These are phyloP conservation scores for Epinotia bilunana DNA, from an alignment of 2,888 invertebrate genomes.

Conservation along the genomic window DNA sequence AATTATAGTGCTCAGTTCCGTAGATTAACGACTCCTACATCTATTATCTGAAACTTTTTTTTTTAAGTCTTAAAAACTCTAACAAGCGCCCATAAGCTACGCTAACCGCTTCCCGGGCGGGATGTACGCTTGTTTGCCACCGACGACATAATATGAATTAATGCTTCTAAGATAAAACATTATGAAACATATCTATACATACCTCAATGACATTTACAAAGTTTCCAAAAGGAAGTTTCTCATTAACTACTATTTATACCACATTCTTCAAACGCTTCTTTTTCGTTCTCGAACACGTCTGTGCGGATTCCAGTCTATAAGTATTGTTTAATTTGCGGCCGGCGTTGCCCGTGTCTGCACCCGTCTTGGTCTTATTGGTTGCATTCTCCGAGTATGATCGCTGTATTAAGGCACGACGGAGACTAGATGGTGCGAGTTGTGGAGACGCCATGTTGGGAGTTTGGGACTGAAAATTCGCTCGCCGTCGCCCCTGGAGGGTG, in stretches of 20 bases:
- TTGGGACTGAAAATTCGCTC: neutral
- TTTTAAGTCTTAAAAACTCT: no score
- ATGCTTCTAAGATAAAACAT: no score
- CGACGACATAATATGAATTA: no score
- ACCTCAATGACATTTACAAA: neutral
- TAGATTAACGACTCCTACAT: no score
- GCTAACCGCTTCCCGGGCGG: no score
- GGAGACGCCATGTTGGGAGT: neutral
- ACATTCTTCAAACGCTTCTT: constrained; percentile 1
- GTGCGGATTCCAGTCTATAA: constrained; percentile 12
- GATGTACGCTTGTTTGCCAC: no score
- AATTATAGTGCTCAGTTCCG: no score
- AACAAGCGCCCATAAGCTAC: no score
- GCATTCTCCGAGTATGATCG: constrained; percentile 24
- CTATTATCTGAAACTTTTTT: no score
- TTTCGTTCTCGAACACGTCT: constrained; percentile 1
- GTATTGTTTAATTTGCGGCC: constrained; percentile 26
- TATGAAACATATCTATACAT: neutral
- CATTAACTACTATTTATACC: constrained; percentile 11
- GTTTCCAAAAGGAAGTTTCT: neutral
- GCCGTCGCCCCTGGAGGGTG: no score
- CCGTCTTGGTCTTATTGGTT: constrained; percentile 10
- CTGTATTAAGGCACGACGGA: constrained; percentile 22
- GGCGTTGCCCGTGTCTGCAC: constrained; percentile 6
- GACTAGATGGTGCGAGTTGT: neutral